phyloP scores from a whole-genome alignment of 2,113 vertebrate genomes.

The Camelus bactrianus region DNA sequence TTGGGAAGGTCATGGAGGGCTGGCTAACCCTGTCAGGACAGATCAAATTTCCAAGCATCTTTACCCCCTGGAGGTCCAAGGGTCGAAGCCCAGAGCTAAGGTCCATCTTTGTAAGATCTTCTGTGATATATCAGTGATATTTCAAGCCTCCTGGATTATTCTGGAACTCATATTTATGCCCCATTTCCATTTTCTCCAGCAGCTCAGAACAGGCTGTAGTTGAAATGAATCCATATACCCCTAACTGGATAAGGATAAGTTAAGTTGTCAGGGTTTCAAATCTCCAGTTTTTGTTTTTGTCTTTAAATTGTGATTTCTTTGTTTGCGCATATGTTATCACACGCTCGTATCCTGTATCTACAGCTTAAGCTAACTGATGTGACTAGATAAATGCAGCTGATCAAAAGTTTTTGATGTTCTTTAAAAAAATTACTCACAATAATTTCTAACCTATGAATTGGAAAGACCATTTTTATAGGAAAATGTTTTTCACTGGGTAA shows the following conservation, averaged over 20 bases:
- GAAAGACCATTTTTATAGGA: constrained; percentile 74
- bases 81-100: constrained; percentile 14
- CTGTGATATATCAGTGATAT: constrained; percentile 34
- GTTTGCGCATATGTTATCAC: not conserved
- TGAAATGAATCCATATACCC: not conserved
- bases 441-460: constrained; percentile 71
- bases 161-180: not conserved
- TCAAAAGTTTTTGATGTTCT: constrained; percentile 42
- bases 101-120: constrained; percentile 55
- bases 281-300: not conserved
- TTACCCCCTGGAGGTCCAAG: constrained; percentile 46
- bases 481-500: constrained; percentile 82
- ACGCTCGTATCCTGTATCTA: not conserved
- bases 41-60: constrained; percentile 72
- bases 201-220: not conserved
- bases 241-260: not conserved
- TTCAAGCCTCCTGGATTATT: constrained; percentile 48
- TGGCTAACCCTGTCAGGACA: constrained; percentile 75
- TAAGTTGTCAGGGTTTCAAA: not conserved
- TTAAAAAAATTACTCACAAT: constrained; percentile 60
- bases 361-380: not conserved
- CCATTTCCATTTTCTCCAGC: constrained; percentile 42
- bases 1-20: constrained; percentile 81
- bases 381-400: not conserved
- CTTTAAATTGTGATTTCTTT: constrained; percentile 6